phyloP scores from a whole-genome alignment of 1,140 invertebrate species.

The Drosophila kepulauana region DNA sequence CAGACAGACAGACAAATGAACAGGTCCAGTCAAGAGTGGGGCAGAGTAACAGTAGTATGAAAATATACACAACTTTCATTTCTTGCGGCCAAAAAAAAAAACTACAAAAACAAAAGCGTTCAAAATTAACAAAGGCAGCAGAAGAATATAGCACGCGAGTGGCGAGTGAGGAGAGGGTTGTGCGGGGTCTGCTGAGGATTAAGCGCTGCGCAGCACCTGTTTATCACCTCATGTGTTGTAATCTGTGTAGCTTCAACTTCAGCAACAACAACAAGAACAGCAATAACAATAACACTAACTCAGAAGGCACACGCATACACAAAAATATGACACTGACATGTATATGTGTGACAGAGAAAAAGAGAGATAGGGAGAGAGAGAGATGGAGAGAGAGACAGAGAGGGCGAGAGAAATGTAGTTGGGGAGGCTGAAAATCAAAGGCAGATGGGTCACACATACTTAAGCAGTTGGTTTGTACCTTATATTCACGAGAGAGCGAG shows the following conservation, averaged over 20 bases:
- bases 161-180: not conserved
- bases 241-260: constrained; percentile 70
- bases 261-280: constrained; percentile 27
- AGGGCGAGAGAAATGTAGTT: constrained; percentile 7
- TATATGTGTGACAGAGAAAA: constrained; percentile 16
- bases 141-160: constrained; percentile 65
- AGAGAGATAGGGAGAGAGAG: constrained; percentile 3
- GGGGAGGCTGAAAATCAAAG: constrained; percentile 35
- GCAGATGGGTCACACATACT: constrained; percentile 49
- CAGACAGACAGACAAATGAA: not conserved
- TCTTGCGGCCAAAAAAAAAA: constrained; percentile 66
- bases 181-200: constrained; percentile 35
- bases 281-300: constrained; percentile 42
- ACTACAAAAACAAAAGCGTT: constrained; percentile 69
- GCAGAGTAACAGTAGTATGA: constrained; percentile 78
- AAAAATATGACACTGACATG: constrained; percentile 17
- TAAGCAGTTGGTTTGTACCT: not conserved
- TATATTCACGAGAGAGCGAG: constrained; percentile 6
- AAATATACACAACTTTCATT: constrained; percentile 79
- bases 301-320: constrained; percentile 4
- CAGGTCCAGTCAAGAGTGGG: constrained; percentile 27
- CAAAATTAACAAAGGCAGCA: constrained; percentile 67
- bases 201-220: constrained; percentile 73
- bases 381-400: constrained; percentile 6
- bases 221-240: constrained; percentile 81